These are phyloP conservation scores for Petrosia ficiformis DNA, from an alignment of 37 sponge, comb jelly and placozoan genomes.

Conservation along the genomic window DNA sequence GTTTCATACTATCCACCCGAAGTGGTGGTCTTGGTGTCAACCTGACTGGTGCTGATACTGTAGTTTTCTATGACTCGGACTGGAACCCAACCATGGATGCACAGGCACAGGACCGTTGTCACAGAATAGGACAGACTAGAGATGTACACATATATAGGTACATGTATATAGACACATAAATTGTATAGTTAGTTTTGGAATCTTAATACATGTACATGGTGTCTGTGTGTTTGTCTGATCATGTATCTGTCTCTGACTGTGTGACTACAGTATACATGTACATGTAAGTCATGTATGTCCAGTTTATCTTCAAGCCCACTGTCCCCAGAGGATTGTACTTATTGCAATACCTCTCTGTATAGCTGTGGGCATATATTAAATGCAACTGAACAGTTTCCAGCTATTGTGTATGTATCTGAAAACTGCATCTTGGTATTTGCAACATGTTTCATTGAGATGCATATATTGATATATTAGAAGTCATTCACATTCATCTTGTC, in stretches of 20 bases:
- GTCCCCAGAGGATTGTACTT: no score
- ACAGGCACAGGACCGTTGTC: conserved; percentile 99
- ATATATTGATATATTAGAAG: no score
- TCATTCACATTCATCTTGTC: no score
- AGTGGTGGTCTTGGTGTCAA: conserved; percentile 98
- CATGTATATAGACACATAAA: not conserved
- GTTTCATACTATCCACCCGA: conserved; percentile 98
- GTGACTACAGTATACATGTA: not conserved
- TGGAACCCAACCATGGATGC: conserved; percentile 99
- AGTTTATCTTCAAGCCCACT: no score
- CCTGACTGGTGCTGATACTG: conserved; percentile 98
- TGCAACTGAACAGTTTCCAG: no score
- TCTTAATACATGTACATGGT: no score
- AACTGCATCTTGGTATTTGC: no score
- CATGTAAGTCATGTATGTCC: not conserved
- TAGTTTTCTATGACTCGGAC: conserved; percentile 98
- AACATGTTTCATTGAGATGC: no score
- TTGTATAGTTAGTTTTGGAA: no score
- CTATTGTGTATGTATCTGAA: no score
- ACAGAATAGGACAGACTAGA: conserved; percentile 97
- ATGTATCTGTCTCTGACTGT: not conserved
- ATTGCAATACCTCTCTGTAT: no score
- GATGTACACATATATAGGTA: conserved; percentile 99
- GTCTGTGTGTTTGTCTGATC: conserved; percentile 5
- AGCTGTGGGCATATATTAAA: no score